Conservation (phyloP, 2,113 vertebrate genomes). For the Fukomys damarensis region DNA sequence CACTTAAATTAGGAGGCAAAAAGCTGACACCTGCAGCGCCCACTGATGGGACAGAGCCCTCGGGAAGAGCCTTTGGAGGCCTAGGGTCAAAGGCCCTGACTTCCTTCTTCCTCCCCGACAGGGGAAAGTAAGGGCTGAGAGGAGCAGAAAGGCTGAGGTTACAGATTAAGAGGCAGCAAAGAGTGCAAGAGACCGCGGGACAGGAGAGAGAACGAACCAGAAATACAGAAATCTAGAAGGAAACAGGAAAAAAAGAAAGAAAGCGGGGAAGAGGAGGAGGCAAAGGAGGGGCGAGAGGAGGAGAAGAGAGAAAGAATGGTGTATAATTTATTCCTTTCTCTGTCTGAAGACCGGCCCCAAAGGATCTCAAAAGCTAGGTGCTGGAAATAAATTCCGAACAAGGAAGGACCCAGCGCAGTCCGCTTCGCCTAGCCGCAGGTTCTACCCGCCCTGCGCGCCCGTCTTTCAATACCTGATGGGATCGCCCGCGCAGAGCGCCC, state of each 20-base stretch:
- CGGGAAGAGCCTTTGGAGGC: background rate
- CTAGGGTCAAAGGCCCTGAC: background rate
- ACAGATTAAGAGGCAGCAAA: background rate
- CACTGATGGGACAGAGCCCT: background rate
- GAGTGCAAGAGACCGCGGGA: background rate
- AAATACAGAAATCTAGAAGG: background rate
- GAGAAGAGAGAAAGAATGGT: background rate
- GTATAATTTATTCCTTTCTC: slow-evolving; percentile 78
- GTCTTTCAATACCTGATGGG: slow-evolving; percentile 59
- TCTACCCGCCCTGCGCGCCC: background rate
- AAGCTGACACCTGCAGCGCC: slow-evolving; percentile 49
- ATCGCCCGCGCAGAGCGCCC: background rate
- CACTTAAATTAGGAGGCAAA: slow-evolving; percentile 7
- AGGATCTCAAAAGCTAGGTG: slow-evolving; percentile 55
- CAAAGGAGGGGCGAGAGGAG: too few species aligned
- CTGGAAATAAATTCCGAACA: background rate
- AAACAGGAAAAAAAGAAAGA: background rate
- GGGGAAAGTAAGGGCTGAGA: background rate
- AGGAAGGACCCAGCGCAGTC: background rate
- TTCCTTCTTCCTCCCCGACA: background rate
- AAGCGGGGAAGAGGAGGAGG: background rate
- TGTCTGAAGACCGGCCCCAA: slow-evolving; percentile 42
- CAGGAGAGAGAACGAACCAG: background rate
- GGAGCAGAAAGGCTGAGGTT: background rate
- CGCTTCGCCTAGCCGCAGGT: background rate